Conservation (phyloP, 2,888 invertebrate species). For the Atethmia centrago region DNA sequence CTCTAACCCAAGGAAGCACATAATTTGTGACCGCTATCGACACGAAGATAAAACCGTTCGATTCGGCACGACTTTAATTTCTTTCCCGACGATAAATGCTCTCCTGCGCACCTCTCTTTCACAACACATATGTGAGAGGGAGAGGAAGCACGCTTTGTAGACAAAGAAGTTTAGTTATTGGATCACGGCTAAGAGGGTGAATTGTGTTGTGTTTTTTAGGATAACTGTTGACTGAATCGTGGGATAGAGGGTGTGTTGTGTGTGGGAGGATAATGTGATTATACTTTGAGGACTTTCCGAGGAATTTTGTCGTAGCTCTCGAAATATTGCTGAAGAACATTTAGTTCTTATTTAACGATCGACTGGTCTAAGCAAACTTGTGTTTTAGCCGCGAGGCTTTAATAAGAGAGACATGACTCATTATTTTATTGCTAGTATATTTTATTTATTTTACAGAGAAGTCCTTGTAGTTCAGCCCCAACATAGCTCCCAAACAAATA, state of each 20-base stretch:
- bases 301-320: neutral
- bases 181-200: slow-evolving; percentile 72
- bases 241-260: slow-evolving; percentile 8
- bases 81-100: slow-evolving; percentile 87
- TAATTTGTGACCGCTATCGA: slow-evolving; percentile 90
- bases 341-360: neutral
- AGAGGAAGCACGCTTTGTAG: slow-evolving; percentile 73
- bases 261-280: slow-evolving; percentile 25
- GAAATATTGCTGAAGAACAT: slow-evolving; percentile 12
- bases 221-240: slow-evolving; percentile 49
- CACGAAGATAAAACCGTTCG: slow-evolving; percentile 89
- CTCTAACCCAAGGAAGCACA: slow-evolving; percentile 85
- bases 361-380: neutral
- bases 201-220: slow-evolving; percentile 72
- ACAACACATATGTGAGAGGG: slow-evolving; percentile 67
- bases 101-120: slow-evolving; percentile 76
- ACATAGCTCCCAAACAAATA: neutral
- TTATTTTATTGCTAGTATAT: neutral
- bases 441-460: neutral
- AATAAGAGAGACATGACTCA: neutral
- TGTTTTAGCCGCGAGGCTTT: neutral
- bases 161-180: slow-evolving; percentile 84
- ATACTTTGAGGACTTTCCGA: neutral
- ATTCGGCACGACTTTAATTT: slow-evolving; percentile 89
- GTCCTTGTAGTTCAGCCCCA: neutral